Evolutionary conservation across 1,140 invertebrate species (phyloP), one percentile per base, ranked within the genome.

Genomic region (Pinna nobilis): DNA sequence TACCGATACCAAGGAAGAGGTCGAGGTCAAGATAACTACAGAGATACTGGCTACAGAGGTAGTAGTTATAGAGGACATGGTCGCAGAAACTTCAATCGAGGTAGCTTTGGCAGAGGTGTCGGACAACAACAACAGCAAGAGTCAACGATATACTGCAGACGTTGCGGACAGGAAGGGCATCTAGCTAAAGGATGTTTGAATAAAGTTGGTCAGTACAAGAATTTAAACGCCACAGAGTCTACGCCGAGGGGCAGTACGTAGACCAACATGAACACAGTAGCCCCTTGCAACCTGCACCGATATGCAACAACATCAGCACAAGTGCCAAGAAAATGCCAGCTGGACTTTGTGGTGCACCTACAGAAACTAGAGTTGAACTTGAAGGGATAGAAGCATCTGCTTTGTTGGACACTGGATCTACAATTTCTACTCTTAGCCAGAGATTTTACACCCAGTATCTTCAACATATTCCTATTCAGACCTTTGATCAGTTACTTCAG

Each of bases 221-320:
- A 39, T 44, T 70, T 70, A 70, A 70, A 70, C 68, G 13, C 4
- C 3, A 70, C n/a, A 37, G 33, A 11, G 67, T 70, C 67, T 57
- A 9, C 44, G 67, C 25, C 39, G 23, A 25, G 18, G 53, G 59
- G 59, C 35, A 28, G 59, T 13, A 15, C n/a, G 35, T 61, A 41
- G 35, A 68, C 39, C 9, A 39, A 44, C 23, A 41, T n/a, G n/a
- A n/a, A n/a, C n/a, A n/a, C n/a, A n/a, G n/a, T n/a, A n/a, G n/a
- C n/a, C n/a, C n/a, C n/a, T n/a, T n/a, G n/a, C n/a, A n/a, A n/a
- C n/a, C n/a, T n/a, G n/a, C n/a, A 25, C 28, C 23, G 49, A 53
- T 23, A 53, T 35, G 51, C 50, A 50, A 33, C 57, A 39, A 35
- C 1, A 6, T 30, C 9, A 11, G 7, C 6, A 51, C 33, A 33